Base-by-base conservation (phyloP, 2,797 vertebrate genomes). In the Xenops minutus region DNA sequence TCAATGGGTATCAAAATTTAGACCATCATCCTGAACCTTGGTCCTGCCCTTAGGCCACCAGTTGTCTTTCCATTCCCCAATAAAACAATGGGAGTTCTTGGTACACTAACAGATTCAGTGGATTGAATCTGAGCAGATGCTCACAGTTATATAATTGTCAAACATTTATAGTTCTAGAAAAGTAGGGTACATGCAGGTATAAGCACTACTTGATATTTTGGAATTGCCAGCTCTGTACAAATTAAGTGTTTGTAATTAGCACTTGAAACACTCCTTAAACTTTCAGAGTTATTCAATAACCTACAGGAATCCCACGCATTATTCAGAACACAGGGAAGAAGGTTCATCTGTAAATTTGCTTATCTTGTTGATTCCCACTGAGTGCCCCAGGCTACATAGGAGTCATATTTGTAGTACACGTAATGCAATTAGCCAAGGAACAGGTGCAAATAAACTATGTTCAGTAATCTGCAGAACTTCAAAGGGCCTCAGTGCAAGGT, bases 131-230 rank as follows among this genome's bases (percentile, higher is more conserved):
- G 78, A 95, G 81, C 63, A 95, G 77, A 64, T 88, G 83, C 85
- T 92, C 63, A 85, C 39, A 67, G 41, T 81, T 94, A 82, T 37
- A 44, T 5, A 34, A 85, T 64, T 88, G 92, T 51, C 39, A 85
- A 88, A 69, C 62, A 26, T 62, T 44, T 62, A 22, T 41, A 74
- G 76, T 80, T 95, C 69, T 82, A 94, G 64, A 78, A 91, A 85
- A 89, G 62, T 61, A 89, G 90, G 34, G 91, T 85, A 78, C 52
- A 95, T 69, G 82, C 89, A 96, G 88, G 64, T 87, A 93, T 86
- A 96, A 97, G 69, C 39, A 85, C 39, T 93, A 86, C 78, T 96
- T 94, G 83, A 67, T 88, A 63, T 77, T 91, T 94, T 94, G 92
- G 63, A 96, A 91, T 73, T 93, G 49, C 62, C 85, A 80, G 44